These are phyloP conservation scores for Malacoctenus gilli DNA, from an alignment of 2,797 vertebrate genomes.

Conservation along the genomic window DNA sequence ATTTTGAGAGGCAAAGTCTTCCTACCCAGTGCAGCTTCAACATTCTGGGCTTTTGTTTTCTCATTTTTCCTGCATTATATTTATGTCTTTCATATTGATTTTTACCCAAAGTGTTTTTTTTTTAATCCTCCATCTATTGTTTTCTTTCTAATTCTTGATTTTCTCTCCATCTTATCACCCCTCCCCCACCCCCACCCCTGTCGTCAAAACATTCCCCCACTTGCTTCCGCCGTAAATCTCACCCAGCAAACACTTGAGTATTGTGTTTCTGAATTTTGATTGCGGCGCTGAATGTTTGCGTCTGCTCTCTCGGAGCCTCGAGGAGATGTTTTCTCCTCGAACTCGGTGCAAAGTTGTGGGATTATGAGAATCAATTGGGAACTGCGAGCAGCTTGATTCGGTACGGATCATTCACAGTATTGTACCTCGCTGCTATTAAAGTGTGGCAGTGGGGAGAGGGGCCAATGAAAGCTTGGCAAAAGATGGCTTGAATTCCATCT, in stretches of 20 bases:
- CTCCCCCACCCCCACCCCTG: no score
- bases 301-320: conserved; percentile 18
- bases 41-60: no score
- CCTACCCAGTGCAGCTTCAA: no score
- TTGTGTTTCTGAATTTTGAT: conserved; percentile 32
- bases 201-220: no score
- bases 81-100: no score
- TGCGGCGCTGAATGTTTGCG: conserved; percentile 11
- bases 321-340: conserved; percentile 24
- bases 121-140: no score
- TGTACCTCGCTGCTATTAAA: conserved; percentile 65
- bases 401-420: conserved; percentile 54
- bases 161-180: no score
- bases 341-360: conserved; percentile 36
- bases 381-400: conserved; percentile 46
- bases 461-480: conserved; percentile 72
- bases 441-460: conserved; percentile 57
- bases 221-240: no score
- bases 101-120: no score
- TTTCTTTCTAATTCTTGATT: no score
- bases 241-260: conserved; percentile 11
- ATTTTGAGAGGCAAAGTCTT: no score
- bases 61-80: no score
- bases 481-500: conserved; percentile 66
- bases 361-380: conserved; percentile 39